Conservation (phyloP, 2,113 vertebrate species). For the Muscicapa adusta region DNA sequence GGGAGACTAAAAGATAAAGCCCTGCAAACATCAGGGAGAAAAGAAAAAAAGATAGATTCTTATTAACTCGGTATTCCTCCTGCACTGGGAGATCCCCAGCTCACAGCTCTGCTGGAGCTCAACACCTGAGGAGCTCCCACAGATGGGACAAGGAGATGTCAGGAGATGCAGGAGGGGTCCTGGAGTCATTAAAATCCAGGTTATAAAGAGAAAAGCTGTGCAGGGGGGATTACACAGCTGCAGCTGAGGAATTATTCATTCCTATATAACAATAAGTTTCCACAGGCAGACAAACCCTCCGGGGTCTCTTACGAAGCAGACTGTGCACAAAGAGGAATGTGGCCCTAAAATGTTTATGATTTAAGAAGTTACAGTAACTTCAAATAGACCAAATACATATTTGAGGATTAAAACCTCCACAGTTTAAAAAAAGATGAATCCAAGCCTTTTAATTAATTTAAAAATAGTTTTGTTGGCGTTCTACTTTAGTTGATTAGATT, state of each 20-base stretch:
- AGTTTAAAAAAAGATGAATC: background rate
- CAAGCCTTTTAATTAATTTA: slow-evolving; percentile 3
- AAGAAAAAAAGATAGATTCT: background rate
- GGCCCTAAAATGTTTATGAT: slow-evolving; percentile 30
- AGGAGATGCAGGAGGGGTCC: background rate
- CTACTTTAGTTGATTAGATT: background rate
- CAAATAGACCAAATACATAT: slow-evolving; percentile 6
- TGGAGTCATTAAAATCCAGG: background rate
- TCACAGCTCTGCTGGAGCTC: background rate
- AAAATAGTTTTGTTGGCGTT: background rate
- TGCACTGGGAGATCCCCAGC: background rate
- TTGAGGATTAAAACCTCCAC: slow-evolving; percentile 3
- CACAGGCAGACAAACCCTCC: background rate
- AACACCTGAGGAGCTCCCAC: background rate
- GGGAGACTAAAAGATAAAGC: background rate
- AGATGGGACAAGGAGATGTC: fast-evolving
- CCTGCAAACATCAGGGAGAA: background rate
- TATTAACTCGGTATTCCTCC: background rate
- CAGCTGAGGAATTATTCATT: background rate
- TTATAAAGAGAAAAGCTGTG: background rate
- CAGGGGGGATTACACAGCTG: background rate
- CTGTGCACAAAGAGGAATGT: background rate
- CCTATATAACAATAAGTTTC: background rate
- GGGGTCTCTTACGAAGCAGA: background rate
- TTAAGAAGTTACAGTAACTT: slow-evolving; percentile 7